A percentile compares a stretch with the other conserved stretches of the same genome.
Conservation (phyloP, 2,888 invertebrate species). For the Mesoligia furuncula region DNA sequence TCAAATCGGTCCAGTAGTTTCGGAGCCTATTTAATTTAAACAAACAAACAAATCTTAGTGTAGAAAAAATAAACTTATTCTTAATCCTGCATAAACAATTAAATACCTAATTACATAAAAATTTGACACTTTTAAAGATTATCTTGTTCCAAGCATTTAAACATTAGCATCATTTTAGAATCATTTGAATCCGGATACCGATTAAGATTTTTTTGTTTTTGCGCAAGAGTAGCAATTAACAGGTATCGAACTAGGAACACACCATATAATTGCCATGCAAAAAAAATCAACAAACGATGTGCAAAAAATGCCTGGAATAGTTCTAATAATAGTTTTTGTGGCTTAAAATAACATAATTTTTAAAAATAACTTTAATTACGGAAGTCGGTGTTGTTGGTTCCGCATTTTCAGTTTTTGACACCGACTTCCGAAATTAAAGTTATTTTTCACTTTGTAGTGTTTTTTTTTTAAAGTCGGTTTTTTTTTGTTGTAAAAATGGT, state of each 20-base stretch:
- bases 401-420: too few species aligned
- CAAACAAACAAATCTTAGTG: too few species aligned
- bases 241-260: conserved; percentile 3
- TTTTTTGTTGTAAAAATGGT: too few species aligned
- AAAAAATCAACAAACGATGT: conserved; percentile 23
- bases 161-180: background rate
- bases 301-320: conserved; percentile 20
- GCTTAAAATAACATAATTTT: background rate
- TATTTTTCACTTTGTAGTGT: too few species aligned
- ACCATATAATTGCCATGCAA: conserved; percentile 13
- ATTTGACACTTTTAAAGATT: background rate
- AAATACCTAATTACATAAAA: too few species aligned
- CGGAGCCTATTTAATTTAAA: too few species aligned
- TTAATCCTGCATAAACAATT: background rate
- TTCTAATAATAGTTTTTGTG: background rate
- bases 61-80: background rate
- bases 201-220: background rate
- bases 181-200: background rate
- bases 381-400: too few species aligned
- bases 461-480: too few species aligned
- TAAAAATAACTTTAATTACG: too few species aligned
- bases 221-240: background rate
- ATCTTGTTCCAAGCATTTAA: background rate
- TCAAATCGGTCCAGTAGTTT: too few species aligned
- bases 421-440: too few species aligned